Conservation (phyloP, 37 sponge, comb jelly and placozoan species). For the Agelas oroides region DNA sequence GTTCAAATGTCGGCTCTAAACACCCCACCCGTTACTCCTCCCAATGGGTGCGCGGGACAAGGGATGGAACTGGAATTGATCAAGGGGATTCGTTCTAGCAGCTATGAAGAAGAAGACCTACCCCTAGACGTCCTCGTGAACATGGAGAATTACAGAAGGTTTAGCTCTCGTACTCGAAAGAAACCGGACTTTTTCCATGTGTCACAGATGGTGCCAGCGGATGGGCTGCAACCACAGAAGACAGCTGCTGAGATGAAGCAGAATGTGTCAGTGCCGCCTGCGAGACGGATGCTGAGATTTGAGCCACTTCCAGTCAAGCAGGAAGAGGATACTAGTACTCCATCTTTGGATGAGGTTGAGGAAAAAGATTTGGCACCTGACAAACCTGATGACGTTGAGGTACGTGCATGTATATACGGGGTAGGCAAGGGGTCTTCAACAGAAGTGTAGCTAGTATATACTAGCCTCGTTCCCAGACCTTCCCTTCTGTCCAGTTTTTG, state of each 20-base stretch:
- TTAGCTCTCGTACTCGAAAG: slow-evolving; percentile 51
- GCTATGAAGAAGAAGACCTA: background rate
- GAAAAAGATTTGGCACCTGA: background rate
- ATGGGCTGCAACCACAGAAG: background rate
- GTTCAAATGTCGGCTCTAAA: no score
- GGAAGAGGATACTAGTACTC: background rate
- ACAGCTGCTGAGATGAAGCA: background rate
- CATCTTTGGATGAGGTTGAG: background rate
- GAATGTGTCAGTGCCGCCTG: background rate
- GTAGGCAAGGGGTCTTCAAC: no score
- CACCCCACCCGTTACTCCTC: background rate
- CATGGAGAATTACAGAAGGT: slow-evolving; percentile 29
- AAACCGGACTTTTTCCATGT: slow-evolving; percentile 52
- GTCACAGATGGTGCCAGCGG: background rate
- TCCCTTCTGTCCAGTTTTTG: no score
- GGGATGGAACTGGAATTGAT: background rate
- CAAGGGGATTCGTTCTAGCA: background rate
- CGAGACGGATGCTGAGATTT: slow-evolving; percentile 5
- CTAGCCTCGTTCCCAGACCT: no score
- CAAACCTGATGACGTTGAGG: no score
- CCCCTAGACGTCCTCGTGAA: background rate
- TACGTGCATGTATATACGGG: no score
- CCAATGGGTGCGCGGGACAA: background rate
- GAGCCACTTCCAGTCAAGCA: background rate
- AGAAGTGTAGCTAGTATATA: no score